phyloP scores from a whole-genome alignment of 2,113 vertebrate species.

The Hippopotamus amphibius region DNA sequence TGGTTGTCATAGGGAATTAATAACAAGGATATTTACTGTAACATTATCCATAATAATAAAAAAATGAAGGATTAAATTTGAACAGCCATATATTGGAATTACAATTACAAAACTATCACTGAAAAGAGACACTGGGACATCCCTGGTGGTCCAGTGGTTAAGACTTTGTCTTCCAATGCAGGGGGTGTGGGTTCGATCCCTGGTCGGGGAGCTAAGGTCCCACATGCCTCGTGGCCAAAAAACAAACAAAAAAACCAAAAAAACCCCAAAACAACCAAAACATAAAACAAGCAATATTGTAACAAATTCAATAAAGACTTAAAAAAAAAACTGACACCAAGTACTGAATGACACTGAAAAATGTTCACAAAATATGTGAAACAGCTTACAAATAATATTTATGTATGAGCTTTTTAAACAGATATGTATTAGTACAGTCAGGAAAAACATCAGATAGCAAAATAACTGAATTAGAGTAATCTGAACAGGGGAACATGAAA shows the following conservation, averaged over 20 bases:
- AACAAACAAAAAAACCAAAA: too few relatives aligned
- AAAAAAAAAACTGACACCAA: background rate
- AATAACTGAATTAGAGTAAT: slow-evolving; percentile 6
- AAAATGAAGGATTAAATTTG: background rate
- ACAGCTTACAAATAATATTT: slow-evolving; percentile 10
- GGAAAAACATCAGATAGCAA: background rate
- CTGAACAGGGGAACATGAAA: background rate
- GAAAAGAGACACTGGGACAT: background rate
- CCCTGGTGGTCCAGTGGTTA: too few relatives aligned
- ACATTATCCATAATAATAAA: background rate
- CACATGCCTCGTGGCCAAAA: too few relatives aligned
- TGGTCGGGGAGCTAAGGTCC: too few relatives aligned
- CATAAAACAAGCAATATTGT: too few relatives aligned
- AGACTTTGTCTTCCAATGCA: too few relatives aligned
- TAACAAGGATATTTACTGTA: background rate
- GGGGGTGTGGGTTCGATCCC: too few relatives aligned
- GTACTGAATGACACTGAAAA: background rate
- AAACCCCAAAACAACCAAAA: too few relatives aligned
- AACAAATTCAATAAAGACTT: too few relatives aligned
- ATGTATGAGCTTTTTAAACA: slow-evolving; percentile 28
- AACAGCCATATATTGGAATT: background rate
- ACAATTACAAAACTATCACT: background rate
- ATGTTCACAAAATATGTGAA: background rate
- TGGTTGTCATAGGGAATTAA: background rate
- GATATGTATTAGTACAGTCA: background rate